phyloP scores from a whole-genome alignment of 2,113 vertebrate species.

The Hypanus sabinus region DNA sequence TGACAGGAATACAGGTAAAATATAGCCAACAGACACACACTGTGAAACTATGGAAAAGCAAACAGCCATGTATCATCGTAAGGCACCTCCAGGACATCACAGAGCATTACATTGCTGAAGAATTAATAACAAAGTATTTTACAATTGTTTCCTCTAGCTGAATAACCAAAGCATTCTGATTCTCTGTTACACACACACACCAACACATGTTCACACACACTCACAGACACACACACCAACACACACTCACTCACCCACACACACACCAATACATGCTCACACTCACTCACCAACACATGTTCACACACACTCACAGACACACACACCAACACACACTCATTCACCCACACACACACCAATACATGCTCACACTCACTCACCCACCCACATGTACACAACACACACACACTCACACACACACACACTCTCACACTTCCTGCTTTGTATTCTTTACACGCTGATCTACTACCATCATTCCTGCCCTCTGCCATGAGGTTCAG shows the following conservation, averaged over 20 bases:
- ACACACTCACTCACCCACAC: no score
- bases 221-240: no score
- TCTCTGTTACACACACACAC: background rate
- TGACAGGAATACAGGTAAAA: background rate
- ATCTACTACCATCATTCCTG: background rate
- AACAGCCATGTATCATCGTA: slow-evolving; percentile 20
- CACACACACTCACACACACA: background rate
- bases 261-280: no score
- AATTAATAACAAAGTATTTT: slow-evolving; percentile 25
- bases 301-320: no score
- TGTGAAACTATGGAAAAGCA: background rate
- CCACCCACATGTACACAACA: background rate
- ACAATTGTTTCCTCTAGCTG: background rate
- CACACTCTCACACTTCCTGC: background rate
- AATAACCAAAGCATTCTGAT: background rate
- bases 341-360: no score
- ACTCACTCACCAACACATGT: rapidly evolving
- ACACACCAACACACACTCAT: no score
- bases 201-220: background rate
- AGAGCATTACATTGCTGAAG: slow-evolving; percentile 4
- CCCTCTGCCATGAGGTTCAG: background rate
- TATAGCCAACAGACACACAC: background rate
- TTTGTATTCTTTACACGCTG: background rate
- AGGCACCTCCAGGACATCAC: slow-evolving; percentile 2
- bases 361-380: no score